Evolutionary conservation across 1,140 invertebrate genomes (phyloP), one percentile per base, ranked within the genome.

Genomic region (Meteorus sp.): DNA sequence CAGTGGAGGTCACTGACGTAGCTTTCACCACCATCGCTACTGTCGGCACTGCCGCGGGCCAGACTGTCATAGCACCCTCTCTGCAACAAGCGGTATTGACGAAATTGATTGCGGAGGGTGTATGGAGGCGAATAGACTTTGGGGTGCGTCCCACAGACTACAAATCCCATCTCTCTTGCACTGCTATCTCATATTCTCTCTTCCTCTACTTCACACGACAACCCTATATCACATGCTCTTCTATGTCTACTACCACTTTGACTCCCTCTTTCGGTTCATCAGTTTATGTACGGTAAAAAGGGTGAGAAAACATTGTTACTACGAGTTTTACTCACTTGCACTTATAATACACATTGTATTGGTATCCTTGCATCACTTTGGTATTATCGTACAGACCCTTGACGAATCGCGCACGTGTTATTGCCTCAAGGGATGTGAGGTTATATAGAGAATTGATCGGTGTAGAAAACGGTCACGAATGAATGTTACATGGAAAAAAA

Each of bases 281-380:
- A 13, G 47, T 39, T 31, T 22, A 35, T 39, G 50, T 58, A 58
- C 47, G 48, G 41, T 66, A 65, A 73, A 76, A 76, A 72, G 74
- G 74, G 72, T 75, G 73, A 76, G 75, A 75, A 76, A 76, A 76
- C 71, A 76, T 77, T 75, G 73, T 76, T 75, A 75, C 71, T 73
- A 70, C 69, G 68, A 73, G 73, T 74, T 73, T 75, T 69, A 67
- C 64, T 68, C 69, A 64, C 65, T 62, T 63, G 6, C 22, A 9
- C 13, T 33, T 33, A 33, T 33, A 8, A 13, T 27, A 19, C 22
- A 37, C 31, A 22, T 57, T 35, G 7, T 33, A 56, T 33, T 29
- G 41, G 20, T 19, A 22, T 23, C 27, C 23, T 45, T 25, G 19
- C 54, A 29, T 47, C 39, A 22, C 37, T 20, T 54, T 27, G 23